Conservation (phyloP, 2,797 vertebrate species). For the Champsocephalus gunnari region DNA sequence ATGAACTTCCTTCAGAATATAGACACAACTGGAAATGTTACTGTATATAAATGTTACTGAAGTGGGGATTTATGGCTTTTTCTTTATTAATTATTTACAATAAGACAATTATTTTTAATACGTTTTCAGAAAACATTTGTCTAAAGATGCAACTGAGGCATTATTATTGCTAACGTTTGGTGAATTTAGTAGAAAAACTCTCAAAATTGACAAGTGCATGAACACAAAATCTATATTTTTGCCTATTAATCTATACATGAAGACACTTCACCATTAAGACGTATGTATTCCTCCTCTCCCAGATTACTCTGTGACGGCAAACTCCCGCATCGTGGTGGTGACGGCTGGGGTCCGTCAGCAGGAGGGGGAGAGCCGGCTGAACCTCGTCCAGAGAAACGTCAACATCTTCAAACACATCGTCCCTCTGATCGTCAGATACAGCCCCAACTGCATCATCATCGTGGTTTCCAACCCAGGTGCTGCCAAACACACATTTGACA, state of each 20-base stretch:
- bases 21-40: no score
- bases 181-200: no score
- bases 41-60: no score
- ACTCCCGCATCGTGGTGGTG: constrained; percentile 94
- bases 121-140: no score
- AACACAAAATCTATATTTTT: no score
- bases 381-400: constrained; percentile 97
- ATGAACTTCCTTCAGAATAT: no score
- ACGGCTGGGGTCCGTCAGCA: constrained; percentile 97
- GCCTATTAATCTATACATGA: background rate
- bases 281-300: constrained; percentile 7
- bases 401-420: constrained; percentile 96
- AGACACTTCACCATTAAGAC: background rate
- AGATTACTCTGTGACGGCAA: constrained; percentile 95
- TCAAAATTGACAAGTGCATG: no score
- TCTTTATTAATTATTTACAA: no score
- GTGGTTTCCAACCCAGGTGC: constrained; percentile 98
- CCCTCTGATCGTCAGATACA: constrained; percentile 93
- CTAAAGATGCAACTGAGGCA: no score
- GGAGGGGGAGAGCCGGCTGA: constrained; percentile 95
- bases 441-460: constrained; percentile 92
- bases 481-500: background rate
- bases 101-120: no score
- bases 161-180: no score
- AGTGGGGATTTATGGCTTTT: no score